These are phyloP conservation scores for Pempheris klunzingeri DNA, from an alignment of 2,797 vertebrate species.

Conservation along the genomic window DNA sequence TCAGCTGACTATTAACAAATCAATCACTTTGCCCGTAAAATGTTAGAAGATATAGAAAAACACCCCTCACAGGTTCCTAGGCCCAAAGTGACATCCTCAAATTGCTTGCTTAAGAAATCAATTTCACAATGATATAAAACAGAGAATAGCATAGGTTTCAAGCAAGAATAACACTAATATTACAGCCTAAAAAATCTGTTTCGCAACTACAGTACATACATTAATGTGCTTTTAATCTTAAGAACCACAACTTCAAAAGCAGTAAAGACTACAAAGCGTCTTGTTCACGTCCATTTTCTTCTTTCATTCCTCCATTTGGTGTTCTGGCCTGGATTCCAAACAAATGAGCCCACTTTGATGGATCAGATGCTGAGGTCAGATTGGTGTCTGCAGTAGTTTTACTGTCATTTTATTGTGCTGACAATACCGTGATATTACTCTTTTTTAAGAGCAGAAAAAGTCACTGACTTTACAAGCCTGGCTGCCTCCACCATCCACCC, in stretches of 20 bases:
- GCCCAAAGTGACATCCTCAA: neutral
- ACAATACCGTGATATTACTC: conserved; percentile 10
- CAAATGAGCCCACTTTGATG: conserved; percentile 16
- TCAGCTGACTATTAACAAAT: neutral
- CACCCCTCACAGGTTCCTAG: neutral
- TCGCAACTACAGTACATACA: neutral
- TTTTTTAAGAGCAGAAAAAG: conserved; percentile 42
- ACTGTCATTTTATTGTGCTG: conserved; percentile 37
- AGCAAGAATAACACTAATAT: neutral
- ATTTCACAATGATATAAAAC: neutral
- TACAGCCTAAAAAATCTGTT: neutral
- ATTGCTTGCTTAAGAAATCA: neutral
- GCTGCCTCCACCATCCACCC: conserved; percentile 24
- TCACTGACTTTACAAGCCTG: conserved; percentile 40
- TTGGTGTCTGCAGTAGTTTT: conserved; percentile 36
- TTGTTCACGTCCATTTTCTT: conserved; percentile 32
- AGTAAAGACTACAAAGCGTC: neutral
- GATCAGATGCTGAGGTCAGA: conserved; percentile 39
- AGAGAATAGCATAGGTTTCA: neutral
- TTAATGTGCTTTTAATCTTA: conserved; percentile 1
- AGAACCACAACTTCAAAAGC: neutral
- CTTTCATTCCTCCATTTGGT: conserved; percentile 20
- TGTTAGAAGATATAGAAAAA: neutral
- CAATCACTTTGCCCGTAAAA: neutral
- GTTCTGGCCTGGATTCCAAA: conserved; percentile 28